Base-by-base conservation (phyloP, 2,888 invertebrate genomes). In the Trisateles emortualis region DNA sequence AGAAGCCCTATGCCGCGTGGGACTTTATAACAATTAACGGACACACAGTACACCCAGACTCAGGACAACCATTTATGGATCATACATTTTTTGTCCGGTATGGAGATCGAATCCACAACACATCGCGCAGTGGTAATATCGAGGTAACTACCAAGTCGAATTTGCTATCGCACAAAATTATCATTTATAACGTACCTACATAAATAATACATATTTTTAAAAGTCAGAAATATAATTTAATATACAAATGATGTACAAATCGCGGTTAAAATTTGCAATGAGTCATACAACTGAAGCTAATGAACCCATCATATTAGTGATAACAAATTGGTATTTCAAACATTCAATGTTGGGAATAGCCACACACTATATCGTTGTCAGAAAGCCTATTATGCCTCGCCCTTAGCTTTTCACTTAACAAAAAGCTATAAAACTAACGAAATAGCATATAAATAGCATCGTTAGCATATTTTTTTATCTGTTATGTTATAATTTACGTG, bases 401-500 rank as follows among this genome's bases (percentile, higher is more conserved):
- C 33, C 33, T 14, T 33, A 16, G 8, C 8, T 32, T 32, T 32
- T 32, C 35, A 35, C 16, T 35, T 17, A 35, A 35, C 16, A 16
- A 56, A 51, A 41, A 46, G 17, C 52, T 52, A 45, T 61, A 64
- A 64, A 68, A 52, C 52, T 61, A 41, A 51, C 58, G 47, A 57
- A 38, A 62, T 58, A 56, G 57, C 56, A 51, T 70, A 64, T 46
- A 48, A 74, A 75, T 72, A 8, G 60, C 57, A 42, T 64, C 52
- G 64, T 76, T 77, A 68, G 64, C 72, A 72, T 77, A 62, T 52
- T 68, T 74, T 70, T 68, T 68, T 59, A 64, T 68, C 59, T 53
- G 14, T 51, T 61, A 60, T 58, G 60, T 63, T 66, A 69, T 67
- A 67, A 71, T 72, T 77, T 72, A 58, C 67, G 61, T 75, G 52